phyloP scores from a whole-genome alignment of 2,113 vertebrate genomes.

The Choloepus hoffmanni region DNA sequence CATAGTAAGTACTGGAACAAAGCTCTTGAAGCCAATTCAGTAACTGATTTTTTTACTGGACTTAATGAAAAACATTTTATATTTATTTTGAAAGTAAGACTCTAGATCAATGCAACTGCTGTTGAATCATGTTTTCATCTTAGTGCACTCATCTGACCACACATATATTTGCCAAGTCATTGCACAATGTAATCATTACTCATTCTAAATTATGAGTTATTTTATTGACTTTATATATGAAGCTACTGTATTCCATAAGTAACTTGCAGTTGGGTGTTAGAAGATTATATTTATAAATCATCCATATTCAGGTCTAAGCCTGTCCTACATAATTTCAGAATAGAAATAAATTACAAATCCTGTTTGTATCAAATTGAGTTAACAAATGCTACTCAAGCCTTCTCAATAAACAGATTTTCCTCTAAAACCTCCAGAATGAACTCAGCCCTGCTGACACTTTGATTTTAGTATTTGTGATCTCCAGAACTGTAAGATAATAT shows the following conservation, averaged over 20 bases:
- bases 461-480: background rate
- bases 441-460: too few species aligned
- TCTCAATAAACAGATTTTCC: background rate
- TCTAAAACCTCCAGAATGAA: background rate
- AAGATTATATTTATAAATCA: conserved; percentile 50
- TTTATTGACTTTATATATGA: conserved; percentile 60
- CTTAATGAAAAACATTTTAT: conserved; percentile 55
- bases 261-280: background rate
- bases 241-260: conserved; percentile 27
- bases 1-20: conserved; percentile 14
- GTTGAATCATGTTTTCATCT: conserved; percentile 34
- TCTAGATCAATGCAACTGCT: background rate
- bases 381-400: background rate
- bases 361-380: background rate
- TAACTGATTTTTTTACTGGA: conserved; percentile 29
- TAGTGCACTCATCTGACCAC: background rate
- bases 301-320: background rate
- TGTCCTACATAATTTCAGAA: conserved; percentile 12
- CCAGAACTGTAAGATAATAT: background rate
- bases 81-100: conserved; percentile 25
- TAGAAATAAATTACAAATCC: background rate
- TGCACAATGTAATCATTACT: background rate
- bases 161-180: background rate
- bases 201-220: conserved; percentile 2
- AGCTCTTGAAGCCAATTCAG: background rate